These are phyloP conservation scores for Iphiclides podalirius DNA, from an alignment of 2,888 invertebrate species.

Conservation along the genomic window DNA sequence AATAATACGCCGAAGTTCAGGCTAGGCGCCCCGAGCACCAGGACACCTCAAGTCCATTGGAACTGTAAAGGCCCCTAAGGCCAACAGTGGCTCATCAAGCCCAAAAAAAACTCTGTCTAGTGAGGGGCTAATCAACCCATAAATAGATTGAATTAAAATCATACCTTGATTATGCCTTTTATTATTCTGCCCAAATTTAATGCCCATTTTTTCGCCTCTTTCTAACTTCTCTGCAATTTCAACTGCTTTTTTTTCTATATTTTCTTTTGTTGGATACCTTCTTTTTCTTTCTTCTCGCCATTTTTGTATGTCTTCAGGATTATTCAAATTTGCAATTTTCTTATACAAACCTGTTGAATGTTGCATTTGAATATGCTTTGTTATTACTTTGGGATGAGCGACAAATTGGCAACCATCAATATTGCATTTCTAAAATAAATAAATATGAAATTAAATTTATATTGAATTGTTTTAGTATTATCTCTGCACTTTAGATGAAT, in stretches of 20 bases:
- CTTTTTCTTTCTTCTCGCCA: slow-evolving; percentile 91
- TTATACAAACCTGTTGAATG: slow-evolving; percentile 91
- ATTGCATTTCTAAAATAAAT: slow-evolving; percentile 82
- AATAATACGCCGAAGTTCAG: too few relatives aligned
- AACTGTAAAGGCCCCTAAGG: too few relatives aligned
- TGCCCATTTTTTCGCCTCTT: slow-evolving; percentile 87
- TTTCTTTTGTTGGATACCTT: slow-evolving; percentile 87
- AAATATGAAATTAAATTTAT: too few relatives aligned
- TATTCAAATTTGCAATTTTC: slow-evolving; percentile 86
- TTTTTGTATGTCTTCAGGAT: slow-evolving; percentile 90
- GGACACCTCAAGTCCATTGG: too few relatives aligned
- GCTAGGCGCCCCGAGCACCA: too few relatives aligned
- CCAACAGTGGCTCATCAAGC: too few relatives aligned
- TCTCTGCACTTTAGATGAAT: too few relatives aligned
- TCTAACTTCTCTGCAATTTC: slow-evolving; percentile 83
- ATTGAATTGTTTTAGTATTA: too few relatives aligned
- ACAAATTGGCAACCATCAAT: slow-evolving; percentile 89
- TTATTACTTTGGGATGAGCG: slow-evolving; percentile 88
- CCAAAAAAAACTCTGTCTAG: too few relatives aligned
- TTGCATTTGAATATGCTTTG: slow-evolving; percentile 90
- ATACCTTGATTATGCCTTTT: slow-evolving; percentile 12
- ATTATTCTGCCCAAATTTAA: slow-evolving; percentile 47
- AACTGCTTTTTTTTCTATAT: slow-evolving; percentile 82
- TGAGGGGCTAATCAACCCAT: not conserved
- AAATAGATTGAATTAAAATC: not conserved